Conservation (phyloP, 2,113 vertebrate genomes). For the Microcebus jonahi region DNA sequence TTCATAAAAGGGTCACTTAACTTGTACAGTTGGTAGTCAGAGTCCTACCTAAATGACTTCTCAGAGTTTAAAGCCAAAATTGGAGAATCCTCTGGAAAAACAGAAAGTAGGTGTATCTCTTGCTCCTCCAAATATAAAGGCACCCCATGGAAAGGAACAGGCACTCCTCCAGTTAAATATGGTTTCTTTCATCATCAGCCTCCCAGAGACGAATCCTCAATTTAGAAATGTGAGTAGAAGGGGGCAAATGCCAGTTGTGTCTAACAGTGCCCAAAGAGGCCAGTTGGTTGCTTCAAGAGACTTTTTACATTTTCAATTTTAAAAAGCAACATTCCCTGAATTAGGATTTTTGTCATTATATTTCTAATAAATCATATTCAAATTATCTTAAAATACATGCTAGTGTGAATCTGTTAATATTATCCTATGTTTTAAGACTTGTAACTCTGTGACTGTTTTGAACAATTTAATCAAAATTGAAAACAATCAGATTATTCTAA, state of each 20-base stretch:
- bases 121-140: not conserved
- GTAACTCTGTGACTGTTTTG: not conserved
- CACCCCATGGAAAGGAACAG: not conserved
- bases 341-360: not conserved
- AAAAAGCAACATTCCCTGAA: not conserved
- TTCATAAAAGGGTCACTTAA: not conserved
- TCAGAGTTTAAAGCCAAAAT: not conserved
- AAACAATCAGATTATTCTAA: not conserved
- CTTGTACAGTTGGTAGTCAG: not conserved
- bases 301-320: not conserved
- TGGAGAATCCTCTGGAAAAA: not conserved
- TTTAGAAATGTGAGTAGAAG: not conserved
- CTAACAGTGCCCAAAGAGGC: not conserved
- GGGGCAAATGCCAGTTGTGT: not conserved
- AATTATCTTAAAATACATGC: constrained; percentile 26
- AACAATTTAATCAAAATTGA: constrained; percentile 43
- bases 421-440: not conserved
- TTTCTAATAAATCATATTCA: not conserved
- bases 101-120: not conserved
- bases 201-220: not conserved
- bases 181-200: not conserved
- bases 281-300: not conserved
- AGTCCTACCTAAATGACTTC: not conserved
- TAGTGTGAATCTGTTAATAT: not conserved
- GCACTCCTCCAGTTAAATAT: not conserved